Conservation (phyloP, 2,888 invertebrate species). For the Drosophila borborema region DNA sequence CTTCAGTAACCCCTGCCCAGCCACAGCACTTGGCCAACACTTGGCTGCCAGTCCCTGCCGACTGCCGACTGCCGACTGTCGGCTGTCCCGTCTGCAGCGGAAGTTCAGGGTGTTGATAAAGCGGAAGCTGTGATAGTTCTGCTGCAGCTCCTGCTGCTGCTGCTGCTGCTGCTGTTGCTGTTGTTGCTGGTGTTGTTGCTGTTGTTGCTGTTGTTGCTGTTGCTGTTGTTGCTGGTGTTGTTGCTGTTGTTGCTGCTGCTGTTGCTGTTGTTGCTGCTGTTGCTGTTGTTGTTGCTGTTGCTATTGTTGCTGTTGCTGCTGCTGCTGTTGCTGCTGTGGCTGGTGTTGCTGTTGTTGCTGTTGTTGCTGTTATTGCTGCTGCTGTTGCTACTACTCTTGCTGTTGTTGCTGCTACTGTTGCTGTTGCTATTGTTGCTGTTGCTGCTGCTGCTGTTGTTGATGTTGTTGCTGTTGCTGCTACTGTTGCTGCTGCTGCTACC, state of each 20-base stretch:
- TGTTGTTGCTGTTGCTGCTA: background rate
- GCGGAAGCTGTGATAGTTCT: conserved; percentile 68
- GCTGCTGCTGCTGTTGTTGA: background rate
- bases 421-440: background rate
- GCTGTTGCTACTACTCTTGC: background rate
- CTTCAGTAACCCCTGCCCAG: background rate
- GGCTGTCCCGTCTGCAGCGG: conserved; percentile 48
- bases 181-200: conserved; percentile 11
- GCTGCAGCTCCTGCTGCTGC: conserved; percentile 39
- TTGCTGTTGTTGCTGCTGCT: background rate
- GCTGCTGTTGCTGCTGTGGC: background rate
- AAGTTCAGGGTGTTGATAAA: conserved; percentile 71
- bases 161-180: background rate
- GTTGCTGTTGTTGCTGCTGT: conserved; percentile 10
- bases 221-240: background rate
- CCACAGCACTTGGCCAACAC: background rate
- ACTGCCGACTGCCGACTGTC: background rate
- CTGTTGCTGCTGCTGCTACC: background rate
- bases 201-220: background rate
- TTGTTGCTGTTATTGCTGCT: background rate
- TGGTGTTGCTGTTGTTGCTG: conserved; percentile 5
- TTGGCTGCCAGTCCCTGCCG: background rate
- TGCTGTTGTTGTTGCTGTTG: background rate
- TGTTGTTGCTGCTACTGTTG: background rate
- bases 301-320: background rate